phyloP scores from a whole-genome alignment of 35 echinoderm and acorn worm species.

The Eucidaris tribuloides region DNA sequence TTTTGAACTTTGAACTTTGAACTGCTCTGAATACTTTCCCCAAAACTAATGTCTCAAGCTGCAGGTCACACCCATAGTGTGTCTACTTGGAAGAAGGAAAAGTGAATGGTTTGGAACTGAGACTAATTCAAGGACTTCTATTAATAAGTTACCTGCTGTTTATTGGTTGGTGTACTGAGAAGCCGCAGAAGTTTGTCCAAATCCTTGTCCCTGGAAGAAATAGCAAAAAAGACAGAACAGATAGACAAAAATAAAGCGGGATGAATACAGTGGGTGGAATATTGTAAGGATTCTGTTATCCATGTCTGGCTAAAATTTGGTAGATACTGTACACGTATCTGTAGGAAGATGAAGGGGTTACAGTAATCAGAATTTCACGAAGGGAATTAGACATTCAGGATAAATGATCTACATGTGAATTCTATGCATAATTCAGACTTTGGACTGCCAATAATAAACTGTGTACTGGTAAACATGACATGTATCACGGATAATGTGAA shows the following conservation, averaged over 20 bases:
- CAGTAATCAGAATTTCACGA: neutral
- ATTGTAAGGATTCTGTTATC: neutral
- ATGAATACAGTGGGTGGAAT: neutral
- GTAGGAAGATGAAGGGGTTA: neutral
- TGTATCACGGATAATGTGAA: too few species aligned
- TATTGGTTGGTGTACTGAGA: constrained; percentile 79
- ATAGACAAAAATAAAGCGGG: neutral
- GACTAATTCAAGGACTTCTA: neutral
- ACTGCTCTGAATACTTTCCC: neutral
- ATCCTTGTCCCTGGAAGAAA: constrained; percentile 83
- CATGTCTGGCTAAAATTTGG: neutral
- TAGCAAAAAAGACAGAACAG: neutral
- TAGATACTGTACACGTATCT: neutral
- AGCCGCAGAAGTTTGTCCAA: constrained; percentile 68
- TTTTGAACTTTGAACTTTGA: neutral
- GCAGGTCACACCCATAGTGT: neutral
- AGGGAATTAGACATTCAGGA: neutral
- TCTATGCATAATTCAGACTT: too few species aligned
- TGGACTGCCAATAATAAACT: too few species aligned
- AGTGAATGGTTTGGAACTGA: too few species aligned
- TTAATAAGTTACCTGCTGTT: constrained; percentile 72
- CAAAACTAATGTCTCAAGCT: neutral
- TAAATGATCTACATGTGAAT: neutral
- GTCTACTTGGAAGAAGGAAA: neutral
- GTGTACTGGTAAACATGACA: too few species aligned